These are phyloP conservation scores for Arvicola amphibius DNA, from an alignment of 2,797 vertebrate species.

Conservation along the genomic window DNA sequence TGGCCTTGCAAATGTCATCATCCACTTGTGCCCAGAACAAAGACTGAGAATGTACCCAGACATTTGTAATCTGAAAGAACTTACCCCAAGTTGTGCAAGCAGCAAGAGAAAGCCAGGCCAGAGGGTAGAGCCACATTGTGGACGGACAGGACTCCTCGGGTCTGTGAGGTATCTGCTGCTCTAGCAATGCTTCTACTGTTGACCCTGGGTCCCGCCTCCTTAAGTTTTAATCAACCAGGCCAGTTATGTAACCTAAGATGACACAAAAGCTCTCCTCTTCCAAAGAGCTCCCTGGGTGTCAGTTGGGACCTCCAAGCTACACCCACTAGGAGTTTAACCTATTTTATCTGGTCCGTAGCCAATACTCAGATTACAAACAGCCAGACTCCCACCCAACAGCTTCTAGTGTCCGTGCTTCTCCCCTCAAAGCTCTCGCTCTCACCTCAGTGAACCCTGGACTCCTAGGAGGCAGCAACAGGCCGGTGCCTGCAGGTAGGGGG, in stretches of 20 bases:
- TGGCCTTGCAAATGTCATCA: not conserved
- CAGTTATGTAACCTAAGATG: not conserved
- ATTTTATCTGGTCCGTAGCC: not conserved
- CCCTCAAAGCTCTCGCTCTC: not conserved
- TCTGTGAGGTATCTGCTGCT: accelerated
- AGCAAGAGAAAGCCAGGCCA: not conserved
- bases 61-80: not conserved
- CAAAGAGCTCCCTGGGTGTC: no score
- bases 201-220: accelerated
- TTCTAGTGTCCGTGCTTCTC: not conserved
- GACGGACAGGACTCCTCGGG: accelerated
- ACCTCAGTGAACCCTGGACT: accelerated
- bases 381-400: not conserved
- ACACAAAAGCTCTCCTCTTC: not conserved
- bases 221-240: not conserved
- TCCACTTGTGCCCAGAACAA: not conserved
- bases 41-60: not conserved
- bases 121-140: not conserved
- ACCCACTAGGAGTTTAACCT: not conserved
- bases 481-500: not conserved
- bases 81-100: slow-evolving; percentile 5
- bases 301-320: not conserved
- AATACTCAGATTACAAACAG: not conserved
- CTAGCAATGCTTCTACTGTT: no score
- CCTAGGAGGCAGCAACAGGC: not conserved